Evolutionary conservation across 2,113 vertebrate genomes (phyloP).

Genomic region (Esox niger): DNA sequence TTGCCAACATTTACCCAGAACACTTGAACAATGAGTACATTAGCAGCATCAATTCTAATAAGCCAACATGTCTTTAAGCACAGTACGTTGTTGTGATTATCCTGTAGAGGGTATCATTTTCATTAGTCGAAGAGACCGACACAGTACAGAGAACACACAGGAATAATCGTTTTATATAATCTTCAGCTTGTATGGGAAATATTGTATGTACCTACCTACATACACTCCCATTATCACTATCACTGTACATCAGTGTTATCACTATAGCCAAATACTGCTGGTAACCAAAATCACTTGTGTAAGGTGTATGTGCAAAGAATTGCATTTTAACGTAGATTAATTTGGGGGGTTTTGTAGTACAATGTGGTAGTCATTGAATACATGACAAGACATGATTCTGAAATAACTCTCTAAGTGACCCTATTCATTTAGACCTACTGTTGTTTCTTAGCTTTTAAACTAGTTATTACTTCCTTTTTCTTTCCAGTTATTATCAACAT

Average conservation of each 20-base stretch:
- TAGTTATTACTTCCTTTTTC: neutral
- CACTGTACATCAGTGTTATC: constrained; percentile 39
- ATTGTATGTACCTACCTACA: neutral
- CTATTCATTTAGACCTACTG: neutral
- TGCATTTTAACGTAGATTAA: neutral
- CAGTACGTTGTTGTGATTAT: constrained; percentile 34
- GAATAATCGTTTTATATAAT: constrained; percentile 9
- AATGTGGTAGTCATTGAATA: neutral
- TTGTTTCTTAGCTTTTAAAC: neutral
- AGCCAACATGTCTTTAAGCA: constrained; percentile 44
- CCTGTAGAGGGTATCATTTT: constrained; percentile 26
- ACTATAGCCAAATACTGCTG: constrained; percentile 66
- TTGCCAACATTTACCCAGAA: constrained; percentile 21
- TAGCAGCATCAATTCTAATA: constrained; percentile 17
- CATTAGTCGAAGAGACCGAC: constrained; percentile 17
- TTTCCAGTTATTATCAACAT: neutral
- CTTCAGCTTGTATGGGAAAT: constrained; percentile 19
- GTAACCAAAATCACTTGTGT: constrained; percentile 60
- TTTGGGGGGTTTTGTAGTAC: neutral
- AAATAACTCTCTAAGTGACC: neutral
- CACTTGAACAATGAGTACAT: constrained; percentile 7
- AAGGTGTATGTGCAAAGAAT: constrained; percentile 11
- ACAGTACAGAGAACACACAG: constrained; percentile 4
- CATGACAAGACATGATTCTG: neutral
- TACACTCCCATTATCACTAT: constrained; percentile 12